phyloP scores from a whole-genome alignment of 2,797 vertebrate genomes.

The Tenualosa ilisha region DNA sequence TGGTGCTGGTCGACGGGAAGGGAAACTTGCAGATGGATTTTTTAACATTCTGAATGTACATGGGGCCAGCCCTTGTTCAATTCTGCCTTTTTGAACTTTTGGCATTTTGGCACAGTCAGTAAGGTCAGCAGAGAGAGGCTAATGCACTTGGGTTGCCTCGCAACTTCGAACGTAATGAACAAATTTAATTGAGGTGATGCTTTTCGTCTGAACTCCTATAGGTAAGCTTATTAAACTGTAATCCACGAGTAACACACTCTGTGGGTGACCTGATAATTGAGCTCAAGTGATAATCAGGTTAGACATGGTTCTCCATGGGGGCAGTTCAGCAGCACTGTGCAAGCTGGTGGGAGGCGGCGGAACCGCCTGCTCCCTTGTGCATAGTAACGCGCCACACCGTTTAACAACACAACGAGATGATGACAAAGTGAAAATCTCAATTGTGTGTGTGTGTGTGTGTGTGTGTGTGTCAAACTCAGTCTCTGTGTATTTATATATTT shows the following conservation, averaged over 20 bases:
- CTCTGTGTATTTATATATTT: no score
- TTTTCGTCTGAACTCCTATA: conserved; percentile 46
- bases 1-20: background rate
- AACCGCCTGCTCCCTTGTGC: background rate
- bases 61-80: background rate
- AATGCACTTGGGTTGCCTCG: background rate
- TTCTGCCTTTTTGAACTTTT: conserved; percentile 3
- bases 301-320: conserved; percentile 27
- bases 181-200: conserved; percentile 48
- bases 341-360: background rate
- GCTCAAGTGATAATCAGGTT: conserved; percentile 52
- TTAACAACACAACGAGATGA: conserved; percentile 6
- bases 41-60: conserved; percentile 5
- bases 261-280: conserved; percentile 49
- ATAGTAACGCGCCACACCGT: background rate
- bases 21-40: background rate
- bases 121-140: background rate
- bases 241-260: conserved; percentile 41
- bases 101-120: conserved; percentile 4
- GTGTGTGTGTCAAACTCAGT: background rate
- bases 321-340: conserved; percentile 18
- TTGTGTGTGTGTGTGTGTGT: background rate
- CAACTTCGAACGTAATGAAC: conserved; percentile 25
- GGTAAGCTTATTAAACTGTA: conserved; percentile 51
- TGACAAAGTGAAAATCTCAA: conserved; percentile 18